A percentile compares a stretch with the other conserved stretches of the same genome.
These are phyloP conservation scores for Bombyx mori DNA, from an alignment of 1,140 invertebrate species.

Conservation along the genomic window DNA sequence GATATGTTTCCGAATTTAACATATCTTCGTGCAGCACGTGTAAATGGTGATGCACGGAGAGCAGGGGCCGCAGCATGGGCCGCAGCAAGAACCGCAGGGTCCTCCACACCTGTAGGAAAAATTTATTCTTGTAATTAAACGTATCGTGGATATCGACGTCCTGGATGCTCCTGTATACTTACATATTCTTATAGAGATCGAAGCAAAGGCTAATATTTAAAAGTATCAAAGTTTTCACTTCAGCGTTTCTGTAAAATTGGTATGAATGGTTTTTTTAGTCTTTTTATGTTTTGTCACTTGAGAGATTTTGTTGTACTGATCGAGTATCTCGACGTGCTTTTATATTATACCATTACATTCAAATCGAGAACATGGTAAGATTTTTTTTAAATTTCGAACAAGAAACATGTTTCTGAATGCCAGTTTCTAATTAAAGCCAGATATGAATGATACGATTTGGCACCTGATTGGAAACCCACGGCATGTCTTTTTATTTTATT, in stretches of 20 bases:
- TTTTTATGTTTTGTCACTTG: constrained; percentile 32
- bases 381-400: too few species aligned
- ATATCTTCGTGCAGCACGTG: constrained; percentile 61
- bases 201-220: too few species aligned
- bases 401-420: too few species aligned
- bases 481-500: too few species aligned
- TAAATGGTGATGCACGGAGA: constrained; percentile 54
- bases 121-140: neutral
- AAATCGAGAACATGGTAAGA: too few species aligned
- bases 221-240: too few species aligned
- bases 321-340: constrained; percentile 8
- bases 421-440: too few species aligned
- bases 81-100: constrained; percentile 31
- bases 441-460: too few species aligned
- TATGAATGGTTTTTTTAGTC: constrained; percentile 24
- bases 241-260: too few species aligned
- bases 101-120: constrained; percentile 36
- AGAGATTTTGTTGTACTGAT: constrained; percentile 44
- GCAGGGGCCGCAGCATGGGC: constrained; percentile 37
- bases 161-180: neutral
- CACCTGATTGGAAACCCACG: too few species aligned
- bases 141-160: too few species aligned
- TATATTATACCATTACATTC: constrained; percentile 19
- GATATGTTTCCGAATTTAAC: constrained; percentile 19
- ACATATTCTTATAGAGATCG: too few species aligned